Conservation (phyloP, 2,888 invertebrate species). For the Sericinus montela region DNA sequence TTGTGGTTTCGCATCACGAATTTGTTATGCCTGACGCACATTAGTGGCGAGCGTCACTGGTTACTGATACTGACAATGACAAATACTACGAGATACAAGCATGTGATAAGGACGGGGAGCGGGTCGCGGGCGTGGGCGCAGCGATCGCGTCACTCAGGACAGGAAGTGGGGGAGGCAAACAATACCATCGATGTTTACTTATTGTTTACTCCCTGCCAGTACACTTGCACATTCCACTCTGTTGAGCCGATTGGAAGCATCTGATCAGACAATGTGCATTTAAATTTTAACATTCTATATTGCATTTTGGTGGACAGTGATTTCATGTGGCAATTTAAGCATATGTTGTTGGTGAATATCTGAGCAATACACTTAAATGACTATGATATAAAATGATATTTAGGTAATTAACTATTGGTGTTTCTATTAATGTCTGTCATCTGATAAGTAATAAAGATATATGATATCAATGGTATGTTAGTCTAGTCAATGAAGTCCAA, state of each 20-base stretch:
- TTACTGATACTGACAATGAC: conserved; percentile 13
- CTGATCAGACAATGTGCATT: conserved; percentile 59
- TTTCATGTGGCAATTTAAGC: conserved; percentile 43
- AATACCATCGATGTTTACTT: conserved; percentile 58
- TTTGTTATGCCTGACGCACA: conserved; percentile 52
- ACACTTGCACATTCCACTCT: conserved; percentile 70
- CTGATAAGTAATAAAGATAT: conserved; percentile 6
- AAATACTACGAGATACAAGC: conserved; percentile 14
- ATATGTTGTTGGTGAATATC: conserved; percentile 45
- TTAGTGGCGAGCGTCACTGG: conserved; percentile 41
- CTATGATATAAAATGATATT: conserved; percentile 77
- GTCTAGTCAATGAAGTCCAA: conserved; percentile 3
- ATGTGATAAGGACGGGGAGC: conserved; percentile 25
- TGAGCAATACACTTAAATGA: conserved; percentile 49
- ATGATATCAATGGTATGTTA: conserved; percentile 13
- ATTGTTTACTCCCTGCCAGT: conserved; percentile 64
- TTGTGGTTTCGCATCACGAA: conserved; percentile 34
- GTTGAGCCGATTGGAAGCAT: conserved; percentile 42
- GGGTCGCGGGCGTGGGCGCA: conserved; percentile 39
- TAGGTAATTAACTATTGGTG: conserved; percentile 43
- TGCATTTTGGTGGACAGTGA: conserved; percentile 51
- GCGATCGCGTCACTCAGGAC: conserved; percentile 48
- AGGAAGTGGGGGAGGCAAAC: conserved; percentile 48
- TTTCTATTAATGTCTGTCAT: conserved; percentile 7
- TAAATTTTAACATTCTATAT: conserved; percentile 53